Conservation (phyloP, 2,113 vertebrate species). For the Setophaga coronata region DNA sequence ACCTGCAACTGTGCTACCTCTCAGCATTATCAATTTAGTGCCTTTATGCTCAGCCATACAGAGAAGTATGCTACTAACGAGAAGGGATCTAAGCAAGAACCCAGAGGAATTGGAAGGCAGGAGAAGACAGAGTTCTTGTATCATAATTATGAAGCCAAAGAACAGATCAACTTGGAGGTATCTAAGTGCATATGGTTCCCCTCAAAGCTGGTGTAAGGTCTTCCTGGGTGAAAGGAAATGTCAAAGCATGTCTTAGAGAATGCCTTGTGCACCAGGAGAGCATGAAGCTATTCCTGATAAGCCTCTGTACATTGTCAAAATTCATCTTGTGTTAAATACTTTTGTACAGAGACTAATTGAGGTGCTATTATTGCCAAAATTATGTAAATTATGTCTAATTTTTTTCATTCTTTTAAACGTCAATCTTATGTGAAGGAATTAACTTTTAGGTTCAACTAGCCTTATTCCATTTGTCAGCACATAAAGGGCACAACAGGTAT, state of each 20-base stretch:
- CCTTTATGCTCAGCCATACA: background rate
- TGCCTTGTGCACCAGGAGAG: background rate
- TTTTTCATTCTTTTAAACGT: slow-evolving; percentile 24
- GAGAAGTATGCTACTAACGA: slow-evolving; percentile 25
- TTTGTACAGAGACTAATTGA: slow-evolving; percentile 17
- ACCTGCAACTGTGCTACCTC: background rate
- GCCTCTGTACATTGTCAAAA: slow-evolving; percentile 44
- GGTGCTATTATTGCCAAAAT: slow-evolving; percentile 6
- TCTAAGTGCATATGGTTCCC: background rate
- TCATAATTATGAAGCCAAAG: background rate
- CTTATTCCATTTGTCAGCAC: slow-evolving; percentile 42
- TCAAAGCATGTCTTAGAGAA: background rate
- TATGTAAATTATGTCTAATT: background rate
- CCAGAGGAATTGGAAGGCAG: background rate
- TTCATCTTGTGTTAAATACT: background rate
- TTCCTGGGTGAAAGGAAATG: background rate
- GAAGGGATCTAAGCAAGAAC: slow-evolving; percentile 27
- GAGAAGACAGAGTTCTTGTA: background rate
- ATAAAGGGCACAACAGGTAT: background rate
- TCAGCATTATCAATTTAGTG: background rate
- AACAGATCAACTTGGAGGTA: slow-evolving; percentile 45
- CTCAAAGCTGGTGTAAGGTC: background rate
- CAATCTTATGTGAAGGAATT: slow-evolving; percentile 18
- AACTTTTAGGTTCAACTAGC: slow-evolving; percentile 27
- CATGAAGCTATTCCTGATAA: slow-evolving; percentile 19